Conservation (phyloP, 2,113 vertebrate genomes). For the Caranx melampygus region DNA sequence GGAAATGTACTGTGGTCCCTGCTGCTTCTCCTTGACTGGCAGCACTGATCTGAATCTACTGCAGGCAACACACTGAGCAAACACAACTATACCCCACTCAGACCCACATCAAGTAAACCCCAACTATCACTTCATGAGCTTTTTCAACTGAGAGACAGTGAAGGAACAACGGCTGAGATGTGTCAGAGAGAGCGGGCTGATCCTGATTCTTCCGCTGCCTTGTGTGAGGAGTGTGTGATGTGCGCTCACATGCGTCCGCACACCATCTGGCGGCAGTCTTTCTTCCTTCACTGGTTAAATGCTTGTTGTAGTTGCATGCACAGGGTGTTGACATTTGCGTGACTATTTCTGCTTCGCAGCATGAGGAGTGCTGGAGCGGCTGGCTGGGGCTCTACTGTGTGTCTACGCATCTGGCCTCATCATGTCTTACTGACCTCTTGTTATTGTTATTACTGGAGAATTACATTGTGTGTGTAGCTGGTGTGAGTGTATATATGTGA, state of each 20-base stretch:
- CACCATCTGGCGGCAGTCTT: neutral
- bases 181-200: too few species aligned
- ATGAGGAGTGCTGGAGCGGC: neutral
- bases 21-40: too few species aligned
- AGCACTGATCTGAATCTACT: too few species aligned
- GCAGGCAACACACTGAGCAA: too few species aligned
- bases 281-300: neutral
- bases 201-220: too few species aligned
- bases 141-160: too few species aligned
- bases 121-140: too few species aligned
- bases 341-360: neutral
- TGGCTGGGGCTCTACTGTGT: neutral
- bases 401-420: neutral
- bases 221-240: neutral
- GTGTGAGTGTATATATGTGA: conserved; percentile 14
- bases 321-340: neutral
- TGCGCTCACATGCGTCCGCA: neutral
- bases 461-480: conserved; percentile 8
- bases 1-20: too few species aligned
- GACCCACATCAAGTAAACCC: too few species aligned
- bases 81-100: too few species aligned
- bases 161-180: too few species aligned
- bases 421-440: neutral
- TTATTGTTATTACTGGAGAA: conserved; percentile 10
- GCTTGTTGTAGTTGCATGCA: conserved; percentile 2